Evolutionary conservation across 2,113 vertebrate genomes (phyloP), one percentile per base, ranked within the genome.

Genomic region (Neodon shergylaensis): DNA sequence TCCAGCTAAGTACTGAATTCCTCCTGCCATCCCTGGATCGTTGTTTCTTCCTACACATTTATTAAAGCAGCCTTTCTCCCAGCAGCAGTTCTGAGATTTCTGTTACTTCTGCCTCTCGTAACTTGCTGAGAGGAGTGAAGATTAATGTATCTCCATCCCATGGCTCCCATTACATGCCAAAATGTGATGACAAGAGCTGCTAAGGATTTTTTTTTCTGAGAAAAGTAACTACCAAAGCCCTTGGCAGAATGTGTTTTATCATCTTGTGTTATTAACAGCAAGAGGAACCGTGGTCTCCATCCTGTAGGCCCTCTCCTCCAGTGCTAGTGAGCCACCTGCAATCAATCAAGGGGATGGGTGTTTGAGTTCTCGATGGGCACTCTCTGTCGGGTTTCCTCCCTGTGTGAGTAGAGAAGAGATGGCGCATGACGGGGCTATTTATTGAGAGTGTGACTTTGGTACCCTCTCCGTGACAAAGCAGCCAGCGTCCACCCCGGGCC

Each of bases 121-220:
- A 94, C 31, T 65, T 74, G 16, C 21, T 63, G 74, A 88, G 74
- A 88, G 66, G 36, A 96, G n/a, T 3, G 26, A 24, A 96, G 84
- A 96, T 82, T 94, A 86, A 95, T 74, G 76, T 31, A 49, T 19
- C 42, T n/a, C 49, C 92, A 95, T 31, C 42, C 70, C 61, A 66
- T 12, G n/a, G 52, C 39, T 94, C 79, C 94, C 94, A 24, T 90
- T 82, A 90, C 72, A 68, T 9, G 36, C 44, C 90, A 16, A 92
- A 94, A 94, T 74, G 54, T 96, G 88, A 95, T 92, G 63, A 90
- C 33, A 72, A 94, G 93, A 95, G 36, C 88, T 77, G n/a, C 28
- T 16, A 94, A 91, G 12, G 31, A 89, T 65, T 65, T 88, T 74
- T 84, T 88, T 58, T 83, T 88, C 26, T 58, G 2, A 82, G 63